Conservation (phyloP, 2,797 vertebrate genomes). For the Danio aesculapii region DNA sequence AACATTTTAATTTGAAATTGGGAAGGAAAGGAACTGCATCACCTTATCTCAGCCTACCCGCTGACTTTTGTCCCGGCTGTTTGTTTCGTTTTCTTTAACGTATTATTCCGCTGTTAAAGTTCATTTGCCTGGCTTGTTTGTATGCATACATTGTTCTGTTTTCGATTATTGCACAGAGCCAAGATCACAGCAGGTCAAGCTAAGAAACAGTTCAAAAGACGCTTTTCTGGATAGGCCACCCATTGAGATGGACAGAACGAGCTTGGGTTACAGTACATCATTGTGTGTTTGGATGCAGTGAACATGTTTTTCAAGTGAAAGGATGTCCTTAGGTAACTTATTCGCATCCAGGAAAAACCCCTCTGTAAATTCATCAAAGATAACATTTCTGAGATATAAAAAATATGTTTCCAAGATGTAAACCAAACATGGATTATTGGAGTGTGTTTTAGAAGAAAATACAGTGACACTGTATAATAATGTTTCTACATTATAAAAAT, state of each 20-base stretch:
- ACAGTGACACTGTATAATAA: too few species aligned
- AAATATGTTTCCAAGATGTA: too few species aligned
- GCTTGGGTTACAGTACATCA: background rate
- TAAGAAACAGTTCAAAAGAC: background rate
- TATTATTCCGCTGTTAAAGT: background rate
- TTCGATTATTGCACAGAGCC: conserved; percentile 17
- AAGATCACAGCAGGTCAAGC: conserved; percentile 21
- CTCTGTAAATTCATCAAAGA: background rate
- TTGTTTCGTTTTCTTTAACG: background rate
- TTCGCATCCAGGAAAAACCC: background rate
- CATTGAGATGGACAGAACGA: conserved; percentile 13
- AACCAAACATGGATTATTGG: too few species aligned
- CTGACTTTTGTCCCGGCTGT: too few species aligned
- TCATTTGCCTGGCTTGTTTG: background rate
- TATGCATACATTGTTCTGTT: background rate
- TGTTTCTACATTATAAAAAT: too few species aligned
- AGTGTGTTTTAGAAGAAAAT: too few species aligned
- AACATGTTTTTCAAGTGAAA: background rate
- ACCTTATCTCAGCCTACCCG: too few species aligned
- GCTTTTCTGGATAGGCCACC: conserved; percentile 21
- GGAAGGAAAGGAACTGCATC: too few species aligned
- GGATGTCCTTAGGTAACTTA: background rate
- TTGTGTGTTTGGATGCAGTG: background rate
- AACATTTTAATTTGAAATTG: too few species aligned
- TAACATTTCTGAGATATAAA: background rate